Percentiles rank a stretch among this genome's conserved stretches.
These are phyloP conservation scores for Drosophila pullipes DNA, from an alignment of 2,888 invertebrate genomes.

Conservation along the genomic window DNA sequence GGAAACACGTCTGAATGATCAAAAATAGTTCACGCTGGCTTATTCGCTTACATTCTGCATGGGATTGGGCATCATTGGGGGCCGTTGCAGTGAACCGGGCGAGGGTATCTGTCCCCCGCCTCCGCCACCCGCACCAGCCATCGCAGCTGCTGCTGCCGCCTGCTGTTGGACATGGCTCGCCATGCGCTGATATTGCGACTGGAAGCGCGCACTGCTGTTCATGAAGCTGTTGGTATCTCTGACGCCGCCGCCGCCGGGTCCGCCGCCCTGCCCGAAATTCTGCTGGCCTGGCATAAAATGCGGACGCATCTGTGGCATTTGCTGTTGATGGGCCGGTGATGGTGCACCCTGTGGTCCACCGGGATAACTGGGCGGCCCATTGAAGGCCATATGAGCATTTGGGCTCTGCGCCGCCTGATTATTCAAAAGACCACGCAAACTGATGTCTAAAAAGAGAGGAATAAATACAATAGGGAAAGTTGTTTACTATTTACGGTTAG, in stretches of 20 bases:
- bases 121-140: slow-evolving; percentile 83
- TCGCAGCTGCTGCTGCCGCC: slow-evolving; percentile 81
- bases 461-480: not conserved
- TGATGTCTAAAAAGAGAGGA: slow-evolving; percentile 80
- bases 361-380: slow-evolving; percentile 84
- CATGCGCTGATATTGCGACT: slow-evolving; percentile 84
- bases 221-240: slow-evolving; percentile 85
- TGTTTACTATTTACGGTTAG: not conserved
- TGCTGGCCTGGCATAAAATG: slow-evolving; percentile 85
- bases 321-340: slow-evolving; percentile 83
- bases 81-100: slow-evolving; percentile 82
- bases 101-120: slow-evolving; percentile 83
- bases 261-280: slow-evolving; percentile 83
- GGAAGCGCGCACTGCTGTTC: slow-evolving; percentile 85
- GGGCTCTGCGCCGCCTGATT: slow-evolving; percentile 85
- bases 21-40: not conserved
- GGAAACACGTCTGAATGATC: not conserved
- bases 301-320: slow-evolving; percentile 84
- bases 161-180: slow-evolving; percentile 88
- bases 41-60: slow-evolving; percentile 84
- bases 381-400: slow-evolving; percentile 84
- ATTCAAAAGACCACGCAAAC: slow-evolving; percentile 85
- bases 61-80: slow-evolving; percentile 85
- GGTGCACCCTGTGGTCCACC: slow-evolving; percentile 85
- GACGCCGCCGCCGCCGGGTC: slow-evolving; percentile 82